Base-by-base conservation (phyloP, 2,888 invertebrate genomes). In the Luffia ferchaultella region DNA sequence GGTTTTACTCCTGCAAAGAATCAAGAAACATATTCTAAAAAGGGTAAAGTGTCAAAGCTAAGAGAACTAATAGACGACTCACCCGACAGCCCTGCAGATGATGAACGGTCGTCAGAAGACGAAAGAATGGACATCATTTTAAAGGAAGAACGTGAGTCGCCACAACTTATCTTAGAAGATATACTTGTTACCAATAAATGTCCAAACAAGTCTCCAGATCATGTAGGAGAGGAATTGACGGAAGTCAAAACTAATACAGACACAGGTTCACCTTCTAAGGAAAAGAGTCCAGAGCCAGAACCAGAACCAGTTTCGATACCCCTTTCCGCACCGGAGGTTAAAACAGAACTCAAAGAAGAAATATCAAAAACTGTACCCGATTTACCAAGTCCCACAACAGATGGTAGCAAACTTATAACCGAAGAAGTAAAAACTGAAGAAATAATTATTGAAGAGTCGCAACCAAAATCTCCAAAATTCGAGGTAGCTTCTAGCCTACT, bases 1-100 rank as follows among this genome's bases (percentile, higher is more conserved):
- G 87, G 87, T 45, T 84, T 86, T 52, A 86, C 86, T 9, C 86
- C 87, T 0, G 87, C 86, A 41, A 84, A 85, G 58, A 85, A 85
- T 54, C 84, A 84, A 65, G 84, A 85, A 60, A 85, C 85, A 1
- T 85, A 85, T 58, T 85, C 85, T 0, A 85, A 85, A 56, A 85
- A 80, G 58, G 83, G 70, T 58, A 83, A 82, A 62, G 82, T 80
- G 2, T 73, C 74, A 1, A 80, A 85, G 58, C 62, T 85, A 5
- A 67, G 79, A 47, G 76, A 83, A 58, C 58, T 82, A 42, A 79
- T 84, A 47, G 83, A 84, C 54, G 84, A 85, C 55, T 83, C 83
- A 1, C 85, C 85, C 1, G 83, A 85, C 60, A 71, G 76, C 57
- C 77, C 83, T 44, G 85, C 76, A 49, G 84, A 78, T 54, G 86